Evolutionary conservation across 2,797 vertebrate species (phyloP).

Genomic region (Protosalanx chinensis): DNA sequence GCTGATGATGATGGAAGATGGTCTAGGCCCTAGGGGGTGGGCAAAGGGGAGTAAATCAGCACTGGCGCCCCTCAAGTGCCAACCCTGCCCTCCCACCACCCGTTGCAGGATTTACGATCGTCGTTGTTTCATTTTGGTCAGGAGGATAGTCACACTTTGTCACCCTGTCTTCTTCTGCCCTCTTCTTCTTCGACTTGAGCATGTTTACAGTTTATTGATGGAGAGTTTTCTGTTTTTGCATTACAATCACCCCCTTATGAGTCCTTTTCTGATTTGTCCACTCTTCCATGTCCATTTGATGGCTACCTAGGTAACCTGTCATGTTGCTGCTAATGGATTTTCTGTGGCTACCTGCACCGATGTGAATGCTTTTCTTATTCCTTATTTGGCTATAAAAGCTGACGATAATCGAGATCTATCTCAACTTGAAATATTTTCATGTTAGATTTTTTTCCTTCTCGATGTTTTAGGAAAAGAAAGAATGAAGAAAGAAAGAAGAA

Average conservation of each 20-base stretch:
- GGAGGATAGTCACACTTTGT: conserved; percentile 12
- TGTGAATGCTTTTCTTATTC: no score
- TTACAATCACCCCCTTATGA: background rate
- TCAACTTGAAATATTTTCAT: no score
- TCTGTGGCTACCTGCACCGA: no score
- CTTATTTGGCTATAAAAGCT: no score
- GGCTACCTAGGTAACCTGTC: background rate
- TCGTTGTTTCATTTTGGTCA: conserved; percentile 21
- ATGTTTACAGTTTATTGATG: conserved; percentile 12
- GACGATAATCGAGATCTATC: no score
- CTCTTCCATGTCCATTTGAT: background rate
- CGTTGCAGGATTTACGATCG: conserved; percentile 20
- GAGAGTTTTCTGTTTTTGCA: background rate
- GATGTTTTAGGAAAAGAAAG: no score
- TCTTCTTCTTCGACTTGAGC: background rate
- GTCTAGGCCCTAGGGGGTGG: conserved; percentile 23
- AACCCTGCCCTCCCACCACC: conserved; percentile 6
- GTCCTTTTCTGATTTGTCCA: background rate
- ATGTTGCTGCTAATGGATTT: no score
- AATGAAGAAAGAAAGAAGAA: no score
- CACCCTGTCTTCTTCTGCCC: background rate
- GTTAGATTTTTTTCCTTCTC: no score
- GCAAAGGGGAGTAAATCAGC: conserved; percentile 25
- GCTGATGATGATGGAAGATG: conserved; percentile 34
- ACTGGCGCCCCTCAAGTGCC: background rate